Percentiles rank a stretch among this genome's conserved stretches.
phyloP scores from a whole-genome alignment of 2,113 vertebrate species.

The Calidris pygmaea region DNA sequence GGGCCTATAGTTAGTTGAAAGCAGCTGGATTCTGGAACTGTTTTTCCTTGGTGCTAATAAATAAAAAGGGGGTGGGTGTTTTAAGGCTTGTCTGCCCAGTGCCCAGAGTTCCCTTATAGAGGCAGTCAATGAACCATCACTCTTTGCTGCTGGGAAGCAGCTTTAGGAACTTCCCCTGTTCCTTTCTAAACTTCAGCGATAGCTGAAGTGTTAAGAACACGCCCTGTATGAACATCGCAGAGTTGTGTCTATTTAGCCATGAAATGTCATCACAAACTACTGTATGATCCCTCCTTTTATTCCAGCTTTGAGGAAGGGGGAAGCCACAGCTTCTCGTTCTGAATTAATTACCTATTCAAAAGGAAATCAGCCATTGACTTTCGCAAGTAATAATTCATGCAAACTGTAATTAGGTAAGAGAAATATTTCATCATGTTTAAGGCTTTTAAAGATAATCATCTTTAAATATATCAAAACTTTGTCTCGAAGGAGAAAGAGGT shows the following conservation, averaged over 20 bases:
- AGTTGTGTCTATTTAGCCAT: not conserved
- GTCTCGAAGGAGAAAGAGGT: not conserved
- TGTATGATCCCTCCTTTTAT: not conserved
- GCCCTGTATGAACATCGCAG: not conserved
- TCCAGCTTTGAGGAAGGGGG: not conserved
- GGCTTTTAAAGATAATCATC: not conserved
- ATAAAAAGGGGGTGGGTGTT: not conserved
- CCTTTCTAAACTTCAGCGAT: not conserved
- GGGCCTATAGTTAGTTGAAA: not conserved
- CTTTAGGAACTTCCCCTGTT: not conserved
- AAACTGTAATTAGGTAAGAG: not conserved
- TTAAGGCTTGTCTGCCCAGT: not conserved
- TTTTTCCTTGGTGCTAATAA: not conserved
- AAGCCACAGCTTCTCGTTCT: not conserved
- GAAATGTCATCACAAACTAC: not conserved
- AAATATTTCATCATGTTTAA: not conserved
- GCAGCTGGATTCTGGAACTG: not conserved
- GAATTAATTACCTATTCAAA: not conserved
- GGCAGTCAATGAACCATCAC: not conserved
- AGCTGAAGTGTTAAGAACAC: not conserved
- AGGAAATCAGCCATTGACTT: not conserved
- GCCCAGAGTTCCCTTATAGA: not conserved
- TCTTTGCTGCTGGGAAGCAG: not conserved
- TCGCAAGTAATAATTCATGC: not conserved
- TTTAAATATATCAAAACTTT: not conserved